phyloP scores from a whole-genome alignment of 2,797 vertebrate genomes.

The Bradypus variegatus region DNA sequence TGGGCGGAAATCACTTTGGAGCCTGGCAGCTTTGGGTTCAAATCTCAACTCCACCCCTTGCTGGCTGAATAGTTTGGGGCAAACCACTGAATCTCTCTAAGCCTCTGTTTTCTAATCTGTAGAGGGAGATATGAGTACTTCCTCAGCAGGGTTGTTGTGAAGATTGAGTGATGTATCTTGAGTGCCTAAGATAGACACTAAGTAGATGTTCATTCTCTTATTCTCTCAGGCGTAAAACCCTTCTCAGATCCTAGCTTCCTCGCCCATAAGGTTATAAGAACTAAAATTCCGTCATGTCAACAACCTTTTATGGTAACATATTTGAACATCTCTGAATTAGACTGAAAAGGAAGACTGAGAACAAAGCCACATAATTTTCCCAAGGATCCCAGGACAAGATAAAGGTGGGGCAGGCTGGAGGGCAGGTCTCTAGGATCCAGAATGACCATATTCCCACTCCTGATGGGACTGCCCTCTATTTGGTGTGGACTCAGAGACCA shows the following conservation, averaged over 20 bases:
- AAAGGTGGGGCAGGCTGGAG: neutral
- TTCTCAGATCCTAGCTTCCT: neutral
- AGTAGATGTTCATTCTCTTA: neutral
- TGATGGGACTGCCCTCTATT: neutral
- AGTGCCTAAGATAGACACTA: neutral
- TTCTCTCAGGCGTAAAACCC: neutral
- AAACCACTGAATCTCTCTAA: neutral
- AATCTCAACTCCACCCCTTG: neutral
- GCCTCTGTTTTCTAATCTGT: neutral
- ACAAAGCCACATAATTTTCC: neutral
- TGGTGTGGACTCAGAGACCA: neutral
- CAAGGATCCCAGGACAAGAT: neutral
- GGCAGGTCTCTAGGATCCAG: neutral
- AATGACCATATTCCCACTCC: neutral
- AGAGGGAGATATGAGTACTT: neutral
- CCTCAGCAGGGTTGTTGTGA: neutral
- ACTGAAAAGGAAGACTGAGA: neutral
- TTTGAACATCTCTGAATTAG: neutral
- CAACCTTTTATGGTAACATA: neutral
- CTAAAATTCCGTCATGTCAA: neutral
- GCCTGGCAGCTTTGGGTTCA: neutral
- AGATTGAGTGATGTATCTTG: neutral
- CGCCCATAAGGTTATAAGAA: neutral
- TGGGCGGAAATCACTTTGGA: neutral
- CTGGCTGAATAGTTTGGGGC: neutral